Percentiles rank a stretch among this genome's conserved stretches.
Evolutionary conservation across 2,888 invertebrate species (phyloP).

Genomic region (Dinocampus coccinellae): DNA sequence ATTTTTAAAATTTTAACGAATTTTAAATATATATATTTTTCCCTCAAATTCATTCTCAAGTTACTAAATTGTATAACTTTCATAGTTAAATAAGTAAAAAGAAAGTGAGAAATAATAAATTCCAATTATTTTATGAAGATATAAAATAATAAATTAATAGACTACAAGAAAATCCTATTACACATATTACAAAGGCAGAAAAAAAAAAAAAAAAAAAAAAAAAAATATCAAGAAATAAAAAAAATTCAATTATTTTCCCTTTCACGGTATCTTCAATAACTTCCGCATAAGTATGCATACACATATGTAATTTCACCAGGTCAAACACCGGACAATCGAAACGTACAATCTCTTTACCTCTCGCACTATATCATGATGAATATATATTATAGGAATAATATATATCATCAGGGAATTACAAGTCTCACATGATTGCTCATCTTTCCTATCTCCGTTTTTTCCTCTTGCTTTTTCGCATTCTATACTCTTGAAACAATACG

Average conservation of each 20-base stretch:
- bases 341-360: neutral
- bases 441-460: neutral
- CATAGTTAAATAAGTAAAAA: no score
- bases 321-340: neutral
- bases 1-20: neutral
- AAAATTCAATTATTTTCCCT: neutral
- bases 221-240: no score
- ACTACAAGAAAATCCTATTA: no score
- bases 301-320: neutral
- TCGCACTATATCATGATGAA: neutral
- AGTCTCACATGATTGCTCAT: neutral
- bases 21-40: no score
- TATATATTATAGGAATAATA: neutral
- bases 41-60: neutral
- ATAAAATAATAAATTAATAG: no score
- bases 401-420: neutral
- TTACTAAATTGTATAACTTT: neutral
- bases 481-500: neutral
- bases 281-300: neutral
- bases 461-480: neutral
- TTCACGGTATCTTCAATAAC: neutral
- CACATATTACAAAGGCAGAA: no score
- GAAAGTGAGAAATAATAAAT: no score
- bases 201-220: no score
- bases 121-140: no score